Evolutionary conservation across 2,888 invertebrate species (phyloP).

Genomic region (Syrista parreyssii): DNA sequence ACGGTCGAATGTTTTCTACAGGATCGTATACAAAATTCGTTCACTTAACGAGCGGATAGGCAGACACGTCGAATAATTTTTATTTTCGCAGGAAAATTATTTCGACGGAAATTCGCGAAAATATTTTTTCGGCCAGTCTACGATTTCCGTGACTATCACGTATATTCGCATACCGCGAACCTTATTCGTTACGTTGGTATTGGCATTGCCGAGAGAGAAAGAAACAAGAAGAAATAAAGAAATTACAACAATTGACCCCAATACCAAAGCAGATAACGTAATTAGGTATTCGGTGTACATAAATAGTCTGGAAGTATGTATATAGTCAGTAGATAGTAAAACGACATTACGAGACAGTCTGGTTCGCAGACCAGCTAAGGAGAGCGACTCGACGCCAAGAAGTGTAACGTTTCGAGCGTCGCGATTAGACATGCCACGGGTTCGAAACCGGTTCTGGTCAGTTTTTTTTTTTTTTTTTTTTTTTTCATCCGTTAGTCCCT

Average conservation of each 20-base stretch:
- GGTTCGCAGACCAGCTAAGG: neutral
- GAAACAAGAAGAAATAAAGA: neutral
- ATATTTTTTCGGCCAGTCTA: neutral
- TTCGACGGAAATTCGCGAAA: neutral
- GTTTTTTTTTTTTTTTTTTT: slow-evolving; percentile 17
- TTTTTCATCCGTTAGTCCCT: neutral
- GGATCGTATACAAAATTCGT: neutral
- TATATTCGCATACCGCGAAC: neutral
- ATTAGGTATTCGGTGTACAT: neutral
- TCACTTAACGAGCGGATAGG: neutral
- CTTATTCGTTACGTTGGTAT: neutral
- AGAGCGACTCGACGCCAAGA: slow-evolving; percentile 9
- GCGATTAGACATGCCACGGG: slow-evolving; percentile 55
- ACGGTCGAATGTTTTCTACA: neutral
- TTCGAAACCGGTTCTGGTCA: slow-evolving; percentile 48
- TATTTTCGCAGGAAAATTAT: neutral
- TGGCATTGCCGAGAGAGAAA: neutral
- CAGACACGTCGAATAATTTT: no score
- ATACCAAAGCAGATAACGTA: neutral
- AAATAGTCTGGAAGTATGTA: neutral
- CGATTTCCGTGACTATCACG: neutral
- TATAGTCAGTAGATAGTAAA: neutral
- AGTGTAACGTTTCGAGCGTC: slow-evolving; percentile 53
- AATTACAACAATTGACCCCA: neutral
- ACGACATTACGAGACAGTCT: neutral